Evolutionary conservation across 2,113 vertebrate genomes (phyloP).

Genomic region (Gopherus flavomarginatus): DNA sequence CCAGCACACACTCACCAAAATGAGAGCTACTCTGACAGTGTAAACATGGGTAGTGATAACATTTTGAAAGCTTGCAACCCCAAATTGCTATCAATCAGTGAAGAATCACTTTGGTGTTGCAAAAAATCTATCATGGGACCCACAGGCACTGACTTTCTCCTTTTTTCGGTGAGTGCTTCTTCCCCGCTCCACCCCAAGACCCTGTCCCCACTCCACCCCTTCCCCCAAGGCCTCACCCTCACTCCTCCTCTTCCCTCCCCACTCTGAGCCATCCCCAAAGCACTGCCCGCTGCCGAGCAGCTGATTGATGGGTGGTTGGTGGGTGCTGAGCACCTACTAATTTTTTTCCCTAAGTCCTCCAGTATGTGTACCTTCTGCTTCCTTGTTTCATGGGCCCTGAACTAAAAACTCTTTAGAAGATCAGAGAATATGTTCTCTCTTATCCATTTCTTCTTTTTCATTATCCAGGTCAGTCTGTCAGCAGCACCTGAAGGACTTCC

Average conservation of each 20-base stretch:
- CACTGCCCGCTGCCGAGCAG: fast-evolving
- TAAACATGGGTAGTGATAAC: background rate
- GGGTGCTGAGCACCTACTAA: too few relatives aligned
- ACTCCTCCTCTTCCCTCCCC: too few relatives aligned
- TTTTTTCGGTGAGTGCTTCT: too few relatives aligned
- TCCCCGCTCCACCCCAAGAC: too few relatives aligned
- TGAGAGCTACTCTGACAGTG: background rate
- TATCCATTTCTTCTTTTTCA: background rate
- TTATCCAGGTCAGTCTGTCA: background rate
- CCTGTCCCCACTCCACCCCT: too few relatives aligned
- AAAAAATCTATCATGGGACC: background rate
- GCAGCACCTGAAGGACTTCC: background rate
- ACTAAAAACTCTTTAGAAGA: background rate
- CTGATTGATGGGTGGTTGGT: too few relatives aligned
- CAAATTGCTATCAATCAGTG: background rate
- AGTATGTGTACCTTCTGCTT: background rate
- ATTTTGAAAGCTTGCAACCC: background rate
- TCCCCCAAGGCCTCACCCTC: too few relatives aligned
- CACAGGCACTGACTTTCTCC: too few relatives aligned
- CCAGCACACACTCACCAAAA: background rate
- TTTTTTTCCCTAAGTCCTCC: background rate
- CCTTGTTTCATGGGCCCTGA: background rate
- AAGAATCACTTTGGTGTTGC: background rate
- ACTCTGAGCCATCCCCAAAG: too few relatives aligned
- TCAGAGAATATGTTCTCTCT: background rate